A percentile compares a stretch with the other conserved stretches of the same genome.
phyloP scores from a whole-genome alignment of 2,888 invertebrate genomes.

The Cyaniris semiargus region DNA sequence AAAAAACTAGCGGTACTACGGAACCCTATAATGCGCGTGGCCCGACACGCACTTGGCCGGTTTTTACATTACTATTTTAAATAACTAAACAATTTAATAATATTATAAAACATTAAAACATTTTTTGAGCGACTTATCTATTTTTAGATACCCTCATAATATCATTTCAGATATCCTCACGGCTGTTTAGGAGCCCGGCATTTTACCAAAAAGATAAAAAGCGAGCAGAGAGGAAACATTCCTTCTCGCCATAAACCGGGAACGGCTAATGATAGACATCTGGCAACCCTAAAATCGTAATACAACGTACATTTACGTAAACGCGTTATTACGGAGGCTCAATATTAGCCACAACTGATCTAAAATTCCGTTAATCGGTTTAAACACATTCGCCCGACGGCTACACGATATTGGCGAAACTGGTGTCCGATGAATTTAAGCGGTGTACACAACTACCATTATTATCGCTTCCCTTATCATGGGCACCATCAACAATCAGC shows the following conservation, averaged over 20 bases:
- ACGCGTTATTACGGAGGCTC: slow-evolving; percentile 26
- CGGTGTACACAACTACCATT: slow-evolving; percentile 16
- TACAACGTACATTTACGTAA: slow-evolving; percentile 27
- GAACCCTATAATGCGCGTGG: too few species aligned
- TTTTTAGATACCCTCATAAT: too few species aligned
- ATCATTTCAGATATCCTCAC: too few species aligned
- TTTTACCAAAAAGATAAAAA: neutral
- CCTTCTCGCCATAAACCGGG: neutral
- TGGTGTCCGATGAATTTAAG: slow-evolving; percentile 24
- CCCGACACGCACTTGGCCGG: too few species aligned
- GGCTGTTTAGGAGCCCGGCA: too few species aligned
- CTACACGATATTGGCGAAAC: slow-evolving; percentile 17
- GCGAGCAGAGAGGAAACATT: neutral
- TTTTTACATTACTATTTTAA: too few species aligned
- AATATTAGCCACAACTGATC: slow-evolving; percentile 30
- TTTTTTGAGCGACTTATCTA: neutral
- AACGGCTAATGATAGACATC: slow-evolving; percentile 21
- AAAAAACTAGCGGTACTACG: too few species aligned
- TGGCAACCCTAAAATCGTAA: slow-evolving; percentile 25
- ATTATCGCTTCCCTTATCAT: neutral
- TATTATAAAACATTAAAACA: neutral
- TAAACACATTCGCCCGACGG: slow-evolving; percentile 4
- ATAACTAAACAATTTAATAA: neutral
- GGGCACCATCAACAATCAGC: neutral
- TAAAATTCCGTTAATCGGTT: slow-evolving; percentile 21